These are phyloP conservation scores for Trissolcus japonicus DNA, from an alignment of 2,888 invertebrate genomes.

Conservation along the genomic window DNA sequence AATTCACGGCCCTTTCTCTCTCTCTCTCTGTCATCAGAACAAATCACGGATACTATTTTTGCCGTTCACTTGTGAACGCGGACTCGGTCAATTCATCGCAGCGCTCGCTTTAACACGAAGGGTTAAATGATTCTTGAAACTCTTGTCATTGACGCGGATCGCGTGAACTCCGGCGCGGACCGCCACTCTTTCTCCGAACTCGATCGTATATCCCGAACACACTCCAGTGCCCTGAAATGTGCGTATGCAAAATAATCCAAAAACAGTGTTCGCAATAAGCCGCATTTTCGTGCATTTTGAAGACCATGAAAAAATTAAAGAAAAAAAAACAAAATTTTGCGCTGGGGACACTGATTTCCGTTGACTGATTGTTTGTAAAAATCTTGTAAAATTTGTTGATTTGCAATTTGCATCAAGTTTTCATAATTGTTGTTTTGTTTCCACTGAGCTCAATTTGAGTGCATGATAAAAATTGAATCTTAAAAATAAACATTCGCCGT, in stretches of 20 bases:
- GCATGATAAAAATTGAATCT: background rate
- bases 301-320: no score
- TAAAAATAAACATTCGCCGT: background rate
- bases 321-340: no score
- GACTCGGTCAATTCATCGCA: conserved; percentile 41
- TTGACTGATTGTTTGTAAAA: background rate
- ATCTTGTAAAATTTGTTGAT: no score
- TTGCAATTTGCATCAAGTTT: no score
- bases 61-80: conserved; percentile 21
- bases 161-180: conserved; percentile 47
- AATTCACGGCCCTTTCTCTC: conserved; percentile 5
- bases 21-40: conserved; percentile 19
- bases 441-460: background rate
- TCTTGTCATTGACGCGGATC: conserved; percentile 59
- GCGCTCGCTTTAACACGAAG: conserved; percentile 39
- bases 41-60: conserved; percentile 35
- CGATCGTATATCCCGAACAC: conserved; percentile 19
- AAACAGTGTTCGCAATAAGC: conserved; percentile 1
- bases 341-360: no score
- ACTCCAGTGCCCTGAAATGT: background rate
- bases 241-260: conserved; percentile 25
- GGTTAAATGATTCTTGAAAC: conserved; percentile 62
- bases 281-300: no score
- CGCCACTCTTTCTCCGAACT: conserved; percentile 34
- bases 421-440: no score